Percentiles rank a stretch among this genome's conserved stretches.
phyloP scores from a whole-genome alignment of 1,140 invertebrate genomes.

The Pinna nobilis region DNA sequence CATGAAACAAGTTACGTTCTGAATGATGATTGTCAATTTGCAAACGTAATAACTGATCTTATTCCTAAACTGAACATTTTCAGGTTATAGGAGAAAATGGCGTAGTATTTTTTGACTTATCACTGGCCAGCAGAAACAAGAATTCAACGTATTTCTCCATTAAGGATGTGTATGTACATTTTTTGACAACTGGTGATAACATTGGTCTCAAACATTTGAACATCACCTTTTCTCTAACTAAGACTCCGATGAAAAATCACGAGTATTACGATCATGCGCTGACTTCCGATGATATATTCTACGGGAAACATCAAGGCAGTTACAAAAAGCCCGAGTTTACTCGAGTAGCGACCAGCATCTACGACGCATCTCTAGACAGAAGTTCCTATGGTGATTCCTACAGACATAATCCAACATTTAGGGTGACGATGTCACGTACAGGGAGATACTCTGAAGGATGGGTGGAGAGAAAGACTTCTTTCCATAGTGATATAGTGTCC shows the following conservation, averaged over 20 bases:
- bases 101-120: constrained; percentile 40
- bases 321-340: constrained; percentile 44
- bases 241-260: constrained; percentile 49
- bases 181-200: constrained; percentile 44
- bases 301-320: constrained; percentile 22
- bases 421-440: constrained; percentile 32
- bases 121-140: constrained; percentile 17
- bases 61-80: too few relatives aligned
- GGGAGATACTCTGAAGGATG: constrained; percentile 27
- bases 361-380: constrained; percentile 35
- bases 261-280: constrained; percentile 49
- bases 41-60: too few relatives aligned
- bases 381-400: constrained; percentile 40
- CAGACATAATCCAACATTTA: constrained; percentile 38
- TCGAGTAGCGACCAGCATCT: constrained; percentile 48
- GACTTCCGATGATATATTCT: constrained; percentile 54
- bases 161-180: constrained; percentile 35
- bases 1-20: too few relatives aligned
- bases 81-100: constrained; percentile 46
- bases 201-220: constrained; percentile 39
- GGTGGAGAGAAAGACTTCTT: constrained; percentile 35
- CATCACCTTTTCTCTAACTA: constrained; percentile 50
- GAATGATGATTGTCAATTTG: too few relatives aligned
- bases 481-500: constrained; percentile 45
- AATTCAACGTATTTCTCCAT: constrained; percentile 33